Evolutionary conservation across 1,140 invertebrate species (phyloP).

Genomic region (Drosophila simulans): DNA sequence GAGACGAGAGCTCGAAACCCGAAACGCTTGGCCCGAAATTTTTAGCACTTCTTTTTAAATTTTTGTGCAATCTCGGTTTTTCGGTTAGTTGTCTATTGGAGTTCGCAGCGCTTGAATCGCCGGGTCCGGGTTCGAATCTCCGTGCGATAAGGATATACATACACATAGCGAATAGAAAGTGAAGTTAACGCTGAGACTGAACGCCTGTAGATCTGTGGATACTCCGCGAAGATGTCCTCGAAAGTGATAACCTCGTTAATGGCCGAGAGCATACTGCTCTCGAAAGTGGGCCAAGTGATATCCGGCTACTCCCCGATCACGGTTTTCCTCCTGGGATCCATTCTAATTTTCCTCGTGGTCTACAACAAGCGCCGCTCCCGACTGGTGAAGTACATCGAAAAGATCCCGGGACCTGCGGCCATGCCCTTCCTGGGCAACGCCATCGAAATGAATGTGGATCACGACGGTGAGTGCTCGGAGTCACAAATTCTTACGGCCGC

Average conservation of each 20-base stretch:
- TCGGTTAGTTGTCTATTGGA: constrained; percentile 82
- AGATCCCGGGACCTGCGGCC: constrained; percentile 86
- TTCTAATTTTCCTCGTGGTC: constrained; percentile 68
- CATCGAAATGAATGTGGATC: constrained; percentile 85
- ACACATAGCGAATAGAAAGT: constrained; percentile 11
- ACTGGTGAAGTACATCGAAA: constrained; percentile 84
- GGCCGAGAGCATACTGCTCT: constrained; percentile 77
- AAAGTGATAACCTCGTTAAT: constrained; percentile 73
- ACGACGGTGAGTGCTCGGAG: constrained; percentile 81
- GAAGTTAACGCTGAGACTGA: neutral
- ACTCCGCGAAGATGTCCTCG: constrained; percentile 64
- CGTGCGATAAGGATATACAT: constrained; percentile 25
- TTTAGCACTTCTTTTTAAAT: constrained; percentile 84
- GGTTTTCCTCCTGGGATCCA: constrained; percentile 63
- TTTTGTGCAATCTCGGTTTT: constrained; percentile 82
- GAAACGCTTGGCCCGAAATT: constrained; percentile 69
- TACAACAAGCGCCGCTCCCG: constrained; percentile 84
- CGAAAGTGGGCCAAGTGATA: constrained; percentile 67
- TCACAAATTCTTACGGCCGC: neutral
- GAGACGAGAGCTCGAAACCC: constrained; percentile 49
- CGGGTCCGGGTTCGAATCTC: constrained; percentile 39
- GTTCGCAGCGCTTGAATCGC: constrained; percentile 66
- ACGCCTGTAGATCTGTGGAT: neutral
- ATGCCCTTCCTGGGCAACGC: constrained; percentile 87
- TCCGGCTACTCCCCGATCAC: constrained; percentile 77